These are phyloP conservation scores for Punctoribates punctum DNA, from an alignment of 2,888 invertebrate genomes.

Conservation along the genomic window DNA sequence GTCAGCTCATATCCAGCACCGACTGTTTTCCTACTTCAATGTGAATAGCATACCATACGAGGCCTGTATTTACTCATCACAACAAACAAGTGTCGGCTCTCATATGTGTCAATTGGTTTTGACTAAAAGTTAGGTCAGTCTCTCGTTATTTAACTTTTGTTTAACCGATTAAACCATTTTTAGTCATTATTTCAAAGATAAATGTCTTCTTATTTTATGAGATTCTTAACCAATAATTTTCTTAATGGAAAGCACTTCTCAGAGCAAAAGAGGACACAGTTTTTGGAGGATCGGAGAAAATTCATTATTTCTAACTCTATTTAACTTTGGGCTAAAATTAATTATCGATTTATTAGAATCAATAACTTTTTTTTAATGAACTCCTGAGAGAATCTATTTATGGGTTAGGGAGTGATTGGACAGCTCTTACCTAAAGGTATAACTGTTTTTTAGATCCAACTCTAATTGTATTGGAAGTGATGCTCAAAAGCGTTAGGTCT, in stretches of 20 bases:
- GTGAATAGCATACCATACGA: too few species aligned
- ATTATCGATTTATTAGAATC: neutral
- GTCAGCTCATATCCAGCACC: neutral
- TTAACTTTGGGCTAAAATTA: neutral
- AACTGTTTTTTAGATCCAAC: neutral
- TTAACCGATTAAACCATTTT: neutral
- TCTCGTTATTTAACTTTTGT: neutral
- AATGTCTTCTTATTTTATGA: too few species aligned
- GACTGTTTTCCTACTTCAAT: too few species aligned
- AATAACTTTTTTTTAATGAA: too few species aligned
- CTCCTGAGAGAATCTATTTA: too few species aligned
- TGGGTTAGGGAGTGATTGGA: too few species aligned
- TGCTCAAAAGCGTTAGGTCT: conserved; percentile 8
- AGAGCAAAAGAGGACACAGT: too few species aligned
- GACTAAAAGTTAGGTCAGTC: conserved; percentile 16
- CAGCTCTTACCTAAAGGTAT: too few species aligned
- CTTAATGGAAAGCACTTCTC: too few species aligned
- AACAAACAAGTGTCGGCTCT: neutral
- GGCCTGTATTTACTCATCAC: neutral
- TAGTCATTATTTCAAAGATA: neutral
- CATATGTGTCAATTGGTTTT: conserved; percentile 14
- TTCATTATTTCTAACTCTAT: too few species aligned
- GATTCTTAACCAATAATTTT: too few species aligned
- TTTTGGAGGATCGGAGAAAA: too few species aligned
- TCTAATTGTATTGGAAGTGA: conserved; percentile 5